Evolutionary conservation across 2,113 vertebrate species (phyloP), one percentile per base, ranked within the genome.

Genomic region (Dromaius novaehollandiae): DNA sequence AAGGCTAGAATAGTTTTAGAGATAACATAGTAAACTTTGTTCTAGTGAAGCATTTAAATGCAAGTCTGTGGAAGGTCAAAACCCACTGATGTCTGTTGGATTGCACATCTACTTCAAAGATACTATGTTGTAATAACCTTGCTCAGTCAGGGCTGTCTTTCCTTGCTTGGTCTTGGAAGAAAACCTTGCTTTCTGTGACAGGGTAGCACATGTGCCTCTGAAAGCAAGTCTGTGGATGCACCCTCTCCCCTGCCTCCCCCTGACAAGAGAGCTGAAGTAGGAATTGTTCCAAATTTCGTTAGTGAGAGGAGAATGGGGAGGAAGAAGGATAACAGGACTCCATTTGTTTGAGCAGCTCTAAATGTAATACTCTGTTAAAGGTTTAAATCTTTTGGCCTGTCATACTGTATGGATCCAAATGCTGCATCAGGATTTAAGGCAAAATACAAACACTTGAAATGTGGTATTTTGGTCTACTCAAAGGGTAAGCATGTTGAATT

Each of bases 121-220:
- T 34, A 24, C 16, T n/a, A 3, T 5, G 2, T 13, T 56, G 20
- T 38, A 79, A 82, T 28, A 68, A 64, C 48, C 6, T 84, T 74
- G 28, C 32, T 51, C 65, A 61, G 40, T 75, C 4, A 60, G 28
- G 9, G 78, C 50, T 82, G 18, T 17, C 14, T 83, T 82, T 82
- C 19, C 30, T 82, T 84, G 6, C 14, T 40, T 38, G 19, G 8
- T n/a, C 46, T 61, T 86, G 48, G 22, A 78, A 40, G 40, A 24
- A 20, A 82, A 1, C 5, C 3, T 3, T 53, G 17, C 25, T 36
- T 77, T 69, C 56, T 73, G n/a, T 84, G 73, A 24, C 16, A 16
- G 0, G 51, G 1, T 0, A 77, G 20, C 1, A 2, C 7, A 10
- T 1, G 0, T 13, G 13, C 15, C 63, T 48, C 30, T n/a, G 55